Base-by-base conservation (phyloP, 2,888 invertebrate genomes). In the Cylindroiulus punctatus region DNA sequence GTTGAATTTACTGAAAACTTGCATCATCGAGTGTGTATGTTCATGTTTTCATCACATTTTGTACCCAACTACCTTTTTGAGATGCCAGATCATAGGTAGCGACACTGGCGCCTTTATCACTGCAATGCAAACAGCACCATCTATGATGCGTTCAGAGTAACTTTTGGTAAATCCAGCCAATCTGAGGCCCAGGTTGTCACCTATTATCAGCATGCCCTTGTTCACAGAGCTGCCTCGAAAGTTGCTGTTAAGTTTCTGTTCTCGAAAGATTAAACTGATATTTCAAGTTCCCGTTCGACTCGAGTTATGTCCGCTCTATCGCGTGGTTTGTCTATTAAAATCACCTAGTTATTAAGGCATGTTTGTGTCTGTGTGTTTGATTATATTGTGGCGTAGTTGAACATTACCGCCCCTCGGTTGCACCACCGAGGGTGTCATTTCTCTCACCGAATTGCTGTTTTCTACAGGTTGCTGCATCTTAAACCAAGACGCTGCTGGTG, bases 261-360 rank as follows among this genome's bases (percentile, higher is more conserved):
- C n/a, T 52, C 5, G 14, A 19, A 52, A 52, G n/a, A n/a, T 52
- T 52, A n/a, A 52, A 52, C n/a, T n/a, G n/a, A 52, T 52, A n/a
- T 52, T 52, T 52, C n/a, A n/a, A 52, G 52, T 52, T 52, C 4
- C n/a, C 36, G n/a, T 52, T 5, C 52, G 7, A 52, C 52, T n/a
- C n/a, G n/a, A 52, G 44, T 52, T n/a, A n/a, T 52, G 52, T 52
- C n/a, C 52, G n/a, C 14, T n/a, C n/a, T 5, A 52, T 52, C 14
- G n/a, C n/a, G 52, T n/a, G 52, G 52, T 52, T 52, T 52, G 52
- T 52, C n/a, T 3, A 52, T 52, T 52, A 52, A 52, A 52, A 52
- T 52, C 52, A 52, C 52, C n/a, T 52, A 52, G n/a, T 52, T 52
- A 52, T 52, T 52, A 52, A 52, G 52, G 19, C 52, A 52, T 52